Base-by-base conservation (phyloP, 2,888 invertebrate genomes). In the Drosophila melanosoma region DNA sequence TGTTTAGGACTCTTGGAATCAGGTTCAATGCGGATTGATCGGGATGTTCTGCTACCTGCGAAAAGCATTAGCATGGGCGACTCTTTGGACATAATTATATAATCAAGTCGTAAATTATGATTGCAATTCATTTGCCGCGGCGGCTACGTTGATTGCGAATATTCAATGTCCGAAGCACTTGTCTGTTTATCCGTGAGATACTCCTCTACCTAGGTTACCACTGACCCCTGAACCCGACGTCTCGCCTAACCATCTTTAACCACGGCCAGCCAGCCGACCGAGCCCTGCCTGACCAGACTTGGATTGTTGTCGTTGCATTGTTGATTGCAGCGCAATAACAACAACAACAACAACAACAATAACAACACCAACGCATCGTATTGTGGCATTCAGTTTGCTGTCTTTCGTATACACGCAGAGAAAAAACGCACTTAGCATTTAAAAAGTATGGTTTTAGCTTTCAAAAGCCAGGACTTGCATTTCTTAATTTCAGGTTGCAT, bases 221-320 rank as follows among this genome's bases (percentile, higher is more conserved):
- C 15, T 45, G 23, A 15, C 23, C 40, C 40, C 40, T 10, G 38
- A 38, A 17, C 17, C 54, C 36, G 40, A 81, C 78, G 90, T 85
- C 88, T 86, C 90, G 89, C 83, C 90, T 84, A 88, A 90, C 83
- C 83, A 90, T 91, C 88, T 88, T 91, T 90, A 87, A 85, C 88
- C 90, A 85, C 75, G 48, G 62, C 48, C 69, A 60, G 73, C 42
- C 65, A 57, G 59, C 51, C 52, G 45, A 36, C 42, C 58, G 48
- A 60, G 69, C 53, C 58, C 61, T 61, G 63, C 42, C 73, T 66
- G 61, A 32, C 62, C 52, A 57, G 54, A 26, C 15, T 45, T 1
- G 20, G 45, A 8, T 45, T 15, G 45, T 45, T 33, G 26, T 33
- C 53, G 32, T 57, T 65, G 51, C 38, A 48, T 60, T 70, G 51